Conservation (phyloP, 2,797 vertebrate genomes). For the Hypotaenidia okinawae region DNA sequence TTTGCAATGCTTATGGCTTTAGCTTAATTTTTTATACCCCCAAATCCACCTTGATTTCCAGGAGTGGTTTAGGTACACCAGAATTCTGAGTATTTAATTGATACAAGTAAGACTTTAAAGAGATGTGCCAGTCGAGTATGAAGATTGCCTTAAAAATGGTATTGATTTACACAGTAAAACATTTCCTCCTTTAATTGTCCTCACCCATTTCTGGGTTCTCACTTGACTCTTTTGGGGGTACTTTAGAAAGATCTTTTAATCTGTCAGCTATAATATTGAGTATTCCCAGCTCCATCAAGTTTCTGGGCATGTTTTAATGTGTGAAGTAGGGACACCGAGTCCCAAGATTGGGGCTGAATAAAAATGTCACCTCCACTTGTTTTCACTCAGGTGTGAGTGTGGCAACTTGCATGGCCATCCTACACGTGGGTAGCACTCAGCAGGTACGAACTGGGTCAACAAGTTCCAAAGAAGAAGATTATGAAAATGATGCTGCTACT, state of each 20-base stretch:
- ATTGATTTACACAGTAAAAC: not conserved
- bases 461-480: conserved; percentile 97
- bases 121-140: fast-evolving
- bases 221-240: not conserved
- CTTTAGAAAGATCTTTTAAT: not conserved
- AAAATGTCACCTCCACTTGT: not conserved
- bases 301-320: not conserved
- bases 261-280: not conserved
- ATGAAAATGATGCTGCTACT: conserved; percentile 97
- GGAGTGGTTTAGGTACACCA: not conserved
- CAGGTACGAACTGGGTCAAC: conserved; percentile 94
- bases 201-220: not conserved
- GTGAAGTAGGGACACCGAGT: not conserved
- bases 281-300: not conserved
- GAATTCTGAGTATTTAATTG: not conserved
- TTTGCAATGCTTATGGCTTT: not conserved
- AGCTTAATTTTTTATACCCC: not conserved
- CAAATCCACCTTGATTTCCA: not conserved
- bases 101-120: not conserved
- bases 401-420: conserved; percentile 98
- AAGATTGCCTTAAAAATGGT: not conserved
- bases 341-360: not conserved
- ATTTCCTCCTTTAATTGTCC: not conserved
- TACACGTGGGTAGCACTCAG: conserved; percentile 93
- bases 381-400: conserved; percentile 92